Percentiles rank a stretch among this genome's conserved stretches.
Evolutionary conservation across 2,113 vertebrate species (phyloP).

Genomic region (Chunga burmeisteri): DNA sequence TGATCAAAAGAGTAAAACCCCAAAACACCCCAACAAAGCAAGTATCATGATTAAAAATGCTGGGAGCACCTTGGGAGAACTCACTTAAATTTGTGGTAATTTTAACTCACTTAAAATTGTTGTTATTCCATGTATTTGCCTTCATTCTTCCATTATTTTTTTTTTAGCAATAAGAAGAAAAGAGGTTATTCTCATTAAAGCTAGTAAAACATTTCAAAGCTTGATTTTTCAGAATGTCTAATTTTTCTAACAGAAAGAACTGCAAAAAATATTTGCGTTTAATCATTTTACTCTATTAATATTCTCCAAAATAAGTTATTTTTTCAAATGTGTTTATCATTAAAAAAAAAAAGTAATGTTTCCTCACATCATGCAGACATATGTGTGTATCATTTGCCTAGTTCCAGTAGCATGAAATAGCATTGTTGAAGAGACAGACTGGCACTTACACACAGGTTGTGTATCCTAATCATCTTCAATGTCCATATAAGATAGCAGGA

Average conservation of each 20-base stretch:
- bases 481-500: neutral
- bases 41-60: neutral
- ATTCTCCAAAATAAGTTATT: neutral
- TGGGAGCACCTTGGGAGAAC: neutral
- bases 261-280: neutral
- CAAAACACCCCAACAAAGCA: neutral
- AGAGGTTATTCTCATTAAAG: neutral
- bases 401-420: accelerated
- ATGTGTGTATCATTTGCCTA: neutral
- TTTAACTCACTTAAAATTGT: neutral
- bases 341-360: neutral
- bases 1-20: neutral
- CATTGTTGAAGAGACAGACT: neutral
- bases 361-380: neutral
- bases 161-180: neutral
- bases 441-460: neutral
- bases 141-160: neutral
- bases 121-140: neutral
- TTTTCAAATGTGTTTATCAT: neutral
- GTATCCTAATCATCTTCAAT: neutral
- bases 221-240: neutral
- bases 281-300: neutral
- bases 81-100: neutral
- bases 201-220: neutral
- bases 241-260: neutral